phyloP scores from a whole-genome alignment of 2,113 vertebrate species.

The Lycaon pictus region DNA sequence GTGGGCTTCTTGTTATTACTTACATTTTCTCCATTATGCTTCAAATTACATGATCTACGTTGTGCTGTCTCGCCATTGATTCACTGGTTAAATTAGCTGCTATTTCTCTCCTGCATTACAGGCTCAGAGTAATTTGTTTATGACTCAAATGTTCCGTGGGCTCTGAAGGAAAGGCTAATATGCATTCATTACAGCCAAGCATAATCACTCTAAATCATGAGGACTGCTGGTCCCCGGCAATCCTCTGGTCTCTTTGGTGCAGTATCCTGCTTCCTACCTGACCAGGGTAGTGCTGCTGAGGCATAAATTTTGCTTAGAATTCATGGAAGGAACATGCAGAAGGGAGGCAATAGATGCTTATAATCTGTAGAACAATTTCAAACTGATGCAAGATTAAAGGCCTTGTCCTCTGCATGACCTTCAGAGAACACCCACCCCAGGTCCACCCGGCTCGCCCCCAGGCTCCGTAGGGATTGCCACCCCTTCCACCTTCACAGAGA shows the following conservation, averaged over 20 bases:
- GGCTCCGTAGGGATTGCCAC: accelerated
- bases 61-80: constrained; percentile 37
- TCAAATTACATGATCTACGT: neutral
- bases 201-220: neutral
- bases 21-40: neutral
- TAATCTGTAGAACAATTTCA: neutral
- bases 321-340: neutral
- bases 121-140: constrained; percentile 77
- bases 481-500: no score
- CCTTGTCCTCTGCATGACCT: neutral
- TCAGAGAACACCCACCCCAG: accelerated
- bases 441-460: accelerated
- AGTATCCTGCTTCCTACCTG: neutral
- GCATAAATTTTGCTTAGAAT: neutral
- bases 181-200: constrained; percentile 52
- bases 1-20: neutral
- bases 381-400: accelerated
- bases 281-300: accelerated
- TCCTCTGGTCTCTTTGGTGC: neutral
- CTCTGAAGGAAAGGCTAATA: constrained; percentile 56
- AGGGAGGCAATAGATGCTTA: neutral
- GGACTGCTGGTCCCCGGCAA: neutral
- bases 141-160: constrained; percentile 69
- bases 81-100: constrained; percentile 81
- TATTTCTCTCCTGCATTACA: constrained; percentile 63